A percentile compares a stretch with the other conserved stretches of the same genome.
These are phyloP conservation scores for Erethizon dorsatum DNA, from an alignment of 2,797 vertebrate genomes.

Conservation along the genomic window DNA sequence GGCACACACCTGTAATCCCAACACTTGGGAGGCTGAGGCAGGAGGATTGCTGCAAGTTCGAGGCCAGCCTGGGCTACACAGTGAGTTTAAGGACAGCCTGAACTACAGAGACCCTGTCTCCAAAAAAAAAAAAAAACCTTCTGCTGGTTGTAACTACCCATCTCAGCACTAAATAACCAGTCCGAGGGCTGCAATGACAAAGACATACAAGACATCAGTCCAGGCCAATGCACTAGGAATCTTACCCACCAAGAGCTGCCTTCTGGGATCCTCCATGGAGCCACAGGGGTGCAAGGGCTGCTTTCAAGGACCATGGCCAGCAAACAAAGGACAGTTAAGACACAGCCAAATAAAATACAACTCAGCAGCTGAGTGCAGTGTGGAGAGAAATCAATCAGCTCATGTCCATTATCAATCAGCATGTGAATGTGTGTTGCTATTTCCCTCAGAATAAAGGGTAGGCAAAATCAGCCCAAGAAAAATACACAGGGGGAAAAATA, in stretches of 20 bases:
- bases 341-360: background rate
- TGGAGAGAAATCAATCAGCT: background rate
- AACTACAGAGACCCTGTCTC: too few species aligned
- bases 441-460: background rate
- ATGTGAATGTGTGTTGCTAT: background rate
- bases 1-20: background rate
- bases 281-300: background rate
- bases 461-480: background rate
- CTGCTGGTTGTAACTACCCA: background rate
- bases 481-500: too few species aligned
- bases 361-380: background rate
- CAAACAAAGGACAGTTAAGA: background rate
- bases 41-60: background rate
- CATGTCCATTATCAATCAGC: background rate
- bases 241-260: background rate
- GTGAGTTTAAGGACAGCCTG: background rate
- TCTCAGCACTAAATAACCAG: background rate
- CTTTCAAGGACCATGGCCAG: background rate
- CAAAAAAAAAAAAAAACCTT: background rate
- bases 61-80: background rate
- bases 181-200: background rate
- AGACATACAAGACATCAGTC: background rate
- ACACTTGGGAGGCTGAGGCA: background rate
- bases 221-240: background rate
- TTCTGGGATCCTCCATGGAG: background rate